Base-by-base conservation (phyloP, 2,113 vertebrate species). In the Triplophysa tibetana region DNA sequence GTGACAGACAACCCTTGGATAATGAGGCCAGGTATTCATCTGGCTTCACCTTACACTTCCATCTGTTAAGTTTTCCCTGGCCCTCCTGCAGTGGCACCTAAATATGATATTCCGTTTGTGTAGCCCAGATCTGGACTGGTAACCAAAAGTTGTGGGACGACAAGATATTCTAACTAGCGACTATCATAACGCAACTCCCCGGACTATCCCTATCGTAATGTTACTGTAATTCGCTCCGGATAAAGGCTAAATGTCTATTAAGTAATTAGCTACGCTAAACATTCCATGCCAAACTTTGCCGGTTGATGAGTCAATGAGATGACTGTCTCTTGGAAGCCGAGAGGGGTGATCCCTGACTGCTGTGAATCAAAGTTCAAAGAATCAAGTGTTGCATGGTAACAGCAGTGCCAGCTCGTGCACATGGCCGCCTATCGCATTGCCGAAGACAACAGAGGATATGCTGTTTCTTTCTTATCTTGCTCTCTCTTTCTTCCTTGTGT, bases 381-480 rank as follows among this genome's bases (percentile, higher is more conserved):
- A 83, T 85, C 75, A 83, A 83, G 81, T 83, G 75, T 76, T 69
- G 7, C 23, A 54, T 38, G 29, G 26, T 75, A 79, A 69, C 67
- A 65, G 12, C 58, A 12, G 41, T 48, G 68, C 38, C 26, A 52
- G 43, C 65, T 7, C 7, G 19, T n/a, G 38, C 67, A 41, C 52
- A 61, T 16, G 33, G 23, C 69, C n/a, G 4, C 19, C 56, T 81
- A 70, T 83, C 68, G 63, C 60, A 77, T 66, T n/a, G 70, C 64
- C 65, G 54, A 65, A 65, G 43, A n/a, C 33, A 9, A 77, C 75
- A 48, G 70, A 43, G 41, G n/a, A 74, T 43, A 61, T 19, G 72
- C 5, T 14, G 9, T 24, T 75, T 75, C 72, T 19, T 58, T 72
- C 62, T n/a, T 52, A 72, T 23, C 65, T 21, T 23, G 38, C 21